These are phyloP conservation scores for Leptopilina drosophilae DNA, from an alignment of 2,888 invertebrate species.

Conservation along the genomic window DNA sequence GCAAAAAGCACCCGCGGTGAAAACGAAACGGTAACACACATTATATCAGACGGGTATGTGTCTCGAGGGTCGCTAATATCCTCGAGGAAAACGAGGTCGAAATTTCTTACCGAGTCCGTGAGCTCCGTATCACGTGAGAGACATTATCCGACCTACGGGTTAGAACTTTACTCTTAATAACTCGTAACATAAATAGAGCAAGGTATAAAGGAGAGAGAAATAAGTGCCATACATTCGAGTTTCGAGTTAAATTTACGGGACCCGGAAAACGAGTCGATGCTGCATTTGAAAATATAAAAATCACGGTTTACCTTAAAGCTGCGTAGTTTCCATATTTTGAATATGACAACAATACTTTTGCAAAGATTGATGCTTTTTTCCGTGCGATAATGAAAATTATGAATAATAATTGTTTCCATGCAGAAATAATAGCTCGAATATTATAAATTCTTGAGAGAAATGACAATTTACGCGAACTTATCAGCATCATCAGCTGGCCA, in stretches of 20 bases:
- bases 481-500: neutral
- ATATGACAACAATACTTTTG: too few relatives aligned
- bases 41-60: slow-evolving; percentile 53
- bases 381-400: neutral
- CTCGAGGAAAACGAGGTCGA: slow-evolving; percentile 52
- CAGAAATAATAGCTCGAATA: neutral
- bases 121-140: slow-evolving; percentile 51
- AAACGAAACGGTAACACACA: slow-evolving; percentile 53
- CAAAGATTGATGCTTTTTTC: too few relatives aligned
- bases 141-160: slow-evolving; percentile 57
- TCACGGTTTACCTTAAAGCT: too few relatives aligned
- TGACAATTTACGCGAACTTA: neutral
- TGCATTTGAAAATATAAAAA: slow-evolving; percentile 41
- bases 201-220: slow-evolving; percentile 45
- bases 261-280: slow-evolving; percentile 46
- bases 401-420: neutral
- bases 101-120: slow-evolving; percentile 50
- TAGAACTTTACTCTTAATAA: slow-evolving; percentile 65
- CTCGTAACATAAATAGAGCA: slow-evolving; percentile 63
- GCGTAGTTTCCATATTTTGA: too few relatives aligned
- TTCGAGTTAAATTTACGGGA: slow-evolving; percentile 59
- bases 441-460: neutral
- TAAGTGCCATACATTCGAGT: slow-evolving; percentile 49
- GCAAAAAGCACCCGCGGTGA: slow-evolving; percentile 30
- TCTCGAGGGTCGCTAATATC: slow-evolving; percentile 52